Percentiles rank a stretch among this genome's conserved stretches.
phyloP scores from a whole-genome alignment of 2,888 invertebrate genomes.

The Scrobipalpa costella region DNA sequence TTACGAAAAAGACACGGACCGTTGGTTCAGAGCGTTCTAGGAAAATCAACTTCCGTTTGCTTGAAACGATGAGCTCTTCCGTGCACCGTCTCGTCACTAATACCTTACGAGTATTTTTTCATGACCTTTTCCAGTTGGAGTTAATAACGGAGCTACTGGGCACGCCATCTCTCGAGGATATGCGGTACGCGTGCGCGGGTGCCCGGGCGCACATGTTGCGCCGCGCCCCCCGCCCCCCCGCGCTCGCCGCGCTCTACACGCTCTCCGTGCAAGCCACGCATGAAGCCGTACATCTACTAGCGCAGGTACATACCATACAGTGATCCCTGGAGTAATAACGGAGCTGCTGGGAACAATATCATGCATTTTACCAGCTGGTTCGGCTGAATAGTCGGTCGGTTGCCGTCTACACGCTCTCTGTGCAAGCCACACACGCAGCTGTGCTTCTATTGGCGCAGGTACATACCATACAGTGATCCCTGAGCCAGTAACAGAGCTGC shows the following conservation, averaged over 20 bases:
- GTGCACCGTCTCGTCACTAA: neutral
- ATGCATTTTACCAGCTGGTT: no score
- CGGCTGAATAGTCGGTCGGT: no score
- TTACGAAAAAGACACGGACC: no score
- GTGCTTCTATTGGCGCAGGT: conserved; percentile 92
- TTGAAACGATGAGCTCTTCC: no score
- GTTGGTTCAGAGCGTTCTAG: no score
- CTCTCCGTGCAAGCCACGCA: conserved; percentile 96
- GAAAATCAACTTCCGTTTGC: no score
- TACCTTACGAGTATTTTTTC: neutral
- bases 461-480: neutral
- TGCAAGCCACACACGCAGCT: conserved; percentile 98
- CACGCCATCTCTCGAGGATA: conserved; percentile 96
- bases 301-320: conserved; percentile 58
- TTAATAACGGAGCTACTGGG: conserved; percentile 98
- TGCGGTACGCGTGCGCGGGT: conserved; percentile 98
- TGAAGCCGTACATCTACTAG: conserved; percentile 97
- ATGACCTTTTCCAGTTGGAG: conserved; percentile 86
- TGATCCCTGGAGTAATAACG: neutral
- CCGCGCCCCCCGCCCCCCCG: conserved; percentile 93
- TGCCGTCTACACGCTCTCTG: conserved; percentile 86
- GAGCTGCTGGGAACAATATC: conserved; percentile 1
- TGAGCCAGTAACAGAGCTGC: neutral
- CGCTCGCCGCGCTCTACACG: conserved; percentile 94
- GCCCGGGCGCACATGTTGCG: conserved; percentile 95